Evolutionary conservation across 2,888 invertebrate species (phyloP).

Genomic region (Drosophila mayaguana): DNA sequence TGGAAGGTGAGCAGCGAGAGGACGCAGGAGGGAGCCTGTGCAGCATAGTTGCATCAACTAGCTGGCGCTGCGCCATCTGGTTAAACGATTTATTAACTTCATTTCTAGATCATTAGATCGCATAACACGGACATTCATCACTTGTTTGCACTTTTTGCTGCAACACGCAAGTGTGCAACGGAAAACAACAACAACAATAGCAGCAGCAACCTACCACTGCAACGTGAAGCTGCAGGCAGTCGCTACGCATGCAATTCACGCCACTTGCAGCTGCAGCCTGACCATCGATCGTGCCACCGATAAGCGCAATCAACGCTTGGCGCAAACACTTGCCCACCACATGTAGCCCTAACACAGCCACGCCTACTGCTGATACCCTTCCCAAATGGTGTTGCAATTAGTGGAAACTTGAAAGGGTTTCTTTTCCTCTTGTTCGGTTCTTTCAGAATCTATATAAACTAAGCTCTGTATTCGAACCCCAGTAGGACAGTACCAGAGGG

Average conservation of each 20-base stretch:
- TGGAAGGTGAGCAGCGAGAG: background rate
- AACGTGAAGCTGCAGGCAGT: conserved; percentile 39
- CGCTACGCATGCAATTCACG: conserved; percentile 76
- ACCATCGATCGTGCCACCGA: conserved; percentile 69
- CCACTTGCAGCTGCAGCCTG: conserved; percentile 54
- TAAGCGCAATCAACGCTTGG: conserved; percentile 78
- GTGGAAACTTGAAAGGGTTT: background rate
- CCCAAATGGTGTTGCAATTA: background rate
- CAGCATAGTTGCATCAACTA: conserved; percentile 12
- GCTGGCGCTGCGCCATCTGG: conserved; percentile 70
- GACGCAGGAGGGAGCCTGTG: background rate
- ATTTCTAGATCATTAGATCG: conserved; percentile 85
- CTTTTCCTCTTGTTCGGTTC: background rate
- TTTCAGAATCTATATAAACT: too few species aligned
- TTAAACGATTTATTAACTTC: conserved; percentile 84
- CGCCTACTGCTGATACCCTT: conserved; percentile 51
- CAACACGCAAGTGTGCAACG: conserved; percentile 49
- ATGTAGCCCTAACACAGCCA: conserved; percentile 51
- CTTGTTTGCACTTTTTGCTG: conserved; percentile 64
- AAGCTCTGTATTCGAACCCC: too few species aligned
- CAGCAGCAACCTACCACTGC: background rate
- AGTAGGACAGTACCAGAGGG: too few species aligned
- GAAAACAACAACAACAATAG: conserved; percentile 10
- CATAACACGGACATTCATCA: conserved; percentile 84
- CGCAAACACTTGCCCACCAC: conserved; percentile 79